These are phyloP conservation scores for Thereva unica DNA, from an alignment of 2,888 invertebrate genomes.

Conservation along the genomic window DNA sequence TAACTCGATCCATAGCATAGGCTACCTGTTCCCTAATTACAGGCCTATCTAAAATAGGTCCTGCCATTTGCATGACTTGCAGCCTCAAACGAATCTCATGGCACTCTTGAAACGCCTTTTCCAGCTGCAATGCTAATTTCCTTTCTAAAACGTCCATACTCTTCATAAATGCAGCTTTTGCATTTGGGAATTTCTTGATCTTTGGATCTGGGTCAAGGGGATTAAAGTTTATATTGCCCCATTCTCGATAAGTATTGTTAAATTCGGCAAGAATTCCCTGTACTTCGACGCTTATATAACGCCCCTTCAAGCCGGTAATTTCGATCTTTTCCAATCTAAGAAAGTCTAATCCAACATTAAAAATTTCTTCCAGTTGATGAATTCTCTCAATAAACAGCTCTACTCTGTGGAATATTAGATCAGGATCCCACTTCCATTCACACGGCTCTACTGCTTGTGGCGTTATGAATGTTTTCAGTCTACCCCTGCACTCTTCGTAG, in stretches of 20 bases:
- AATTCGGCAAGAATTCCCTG: slow-evolving; percentile 53
- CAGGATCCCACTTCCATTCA: slow-evolving; percentile 76
- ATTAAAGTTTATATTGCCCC: slow-evolving; percentile 69
- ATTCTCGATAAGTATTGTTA: slow-evolving; percentile 49
- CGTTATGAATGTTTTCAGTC: slow-evolving; percentile 53
- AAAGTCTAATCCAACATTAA: slow-evolving; percentile 79
- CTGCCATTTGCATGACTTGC: slow-evolving; percentile 73
- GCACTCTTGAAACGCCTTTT: slow-evolving; percentile 81
- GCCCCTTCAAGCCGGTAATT: slow-evolving; percentile 71
- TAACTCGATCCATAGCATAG: slow-evolving; percentile 67
- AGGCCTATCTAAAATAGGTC: slow-evolving; percentile 74
- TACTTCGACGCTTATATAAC: slow-evolving; percentile 63
- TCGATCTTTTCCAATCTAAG: slow-evolving; percentile 85
- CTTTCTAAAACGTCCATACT: slow-evolving; percentile 73
- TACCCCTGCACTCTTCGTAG: slow-evolving; percentile 60
- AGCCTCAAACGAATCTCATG: slow-evolving; percentile 66
- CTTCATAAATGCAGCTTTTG: slow-evolving; percentile 62
- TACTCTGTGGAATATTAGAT: slow-evolving; percentile 71
- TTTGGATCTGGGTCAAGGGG: slow-evolving; percentile 75
- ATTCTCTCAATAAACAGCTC: slow-evolving; percentile 68
- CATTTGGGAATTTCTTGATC: slow-evolving; percentile 67
- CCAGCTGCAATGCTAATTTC: slow-evolving; percentile 76
- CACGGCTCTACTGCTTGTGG: slow-evolving; percentile 57
- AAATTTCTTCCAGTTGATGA: slow-evolving; percentile 68
- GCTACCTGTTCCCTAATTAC: slow-evolving; percentile 73